phyloP scores from a whole-genome alignment of 2,113 vertebrate genomes.

The Tupaia tana region DNA sequence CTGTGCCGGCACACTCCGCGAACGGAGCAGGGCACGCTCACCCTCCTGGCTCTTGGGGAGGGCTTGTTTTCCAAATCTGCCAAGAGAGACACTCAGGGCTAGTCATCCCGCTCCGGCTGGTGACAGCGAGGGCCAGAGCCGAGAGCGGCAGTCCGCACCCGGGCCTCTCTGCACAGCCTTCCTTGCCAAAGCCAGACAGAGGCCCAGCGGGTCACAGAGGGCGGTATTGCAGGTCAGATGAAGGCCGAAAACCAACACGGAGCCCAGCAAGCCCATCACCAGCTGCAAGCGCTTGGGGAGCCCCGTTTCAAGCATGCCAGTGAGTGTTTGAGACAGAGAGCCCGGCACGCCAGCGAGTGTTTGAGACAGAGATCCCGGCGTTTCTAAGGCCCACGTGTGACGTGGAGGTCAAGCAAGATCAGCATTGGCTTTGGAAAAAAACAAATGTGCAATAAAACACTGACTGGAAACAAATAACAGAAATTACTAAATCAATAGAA shows the following conservation, averaged over 20 bases:
- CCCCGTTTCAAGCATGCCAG: too few relatives aligned
- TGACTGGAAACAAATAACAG: too few relatives aligned
- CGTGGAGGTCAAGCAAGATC: too few relatives aligned
- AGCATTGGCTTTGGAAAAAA: too few relatives aligned
- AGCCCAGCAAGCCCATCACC: accelerated
- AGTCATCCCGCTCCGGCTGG: accelerated
- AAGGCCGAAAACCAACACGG: neutral
- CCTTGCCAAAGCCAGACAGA: neutral
- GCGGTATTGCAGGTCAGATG: neutral
- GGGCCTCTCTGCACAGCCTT: neutral
- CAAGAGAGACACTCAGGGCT: neutral
- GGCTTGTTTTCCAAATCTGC: accelerated
- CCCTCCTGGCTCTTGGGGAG: accelerated
- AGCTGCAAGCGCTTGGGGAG: accelerated
- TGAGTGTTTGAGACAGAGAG: neutral
- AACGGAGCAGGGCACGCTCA: too few relatives aligned
- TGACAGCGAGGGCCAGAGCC: accelerated
- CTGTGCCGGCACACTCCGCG: too few relatives aligned
- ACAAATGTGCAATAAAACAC: too few relatives aligned
- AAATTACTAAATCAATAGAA: neutral
- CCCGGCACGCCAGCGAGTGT: neutral
- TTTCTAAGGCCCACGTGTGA: too few relatives aligned
- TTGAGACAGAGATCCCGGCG: neutral
- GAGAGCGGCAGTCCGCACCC: neutral
- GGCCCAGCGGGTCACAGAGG: accelerated